phyloP scores from a whole-genome alignment of 2,113 vertebrate genomes.

The Helogale parvula region DNA sequence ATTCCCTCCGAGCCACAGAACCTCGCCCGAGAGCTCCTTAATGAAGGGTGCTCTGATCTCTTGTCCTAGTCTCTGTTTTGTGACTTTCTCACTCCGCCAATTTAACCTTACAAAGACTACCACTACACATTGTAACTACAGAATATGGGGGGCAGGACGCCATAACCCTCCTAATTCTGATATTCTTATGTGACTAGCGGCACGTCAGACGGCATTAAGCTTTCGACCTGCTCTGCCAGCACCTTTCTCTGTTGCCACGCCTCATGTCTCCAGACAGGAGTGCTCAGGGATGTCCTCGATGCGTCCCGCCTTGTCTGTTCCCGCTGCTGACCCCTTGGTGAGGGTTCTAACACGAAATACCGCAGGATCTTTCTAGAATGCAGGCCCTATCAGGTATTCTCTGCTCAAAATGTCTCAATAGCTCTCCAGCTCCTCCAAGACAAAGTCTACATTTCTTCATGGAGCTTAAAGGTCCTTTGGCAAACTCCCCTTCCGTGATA shows the following conservation, averaged over 20 bases:
- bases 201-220: neutral
- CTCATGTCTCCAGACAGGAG: neutral
- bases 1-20: too few species aligned
- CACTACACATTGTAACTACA: neutral
- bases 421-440: neutral
- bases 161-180: neutral
- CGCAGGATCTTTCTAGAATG: neutral
- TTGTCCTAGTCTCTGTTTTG: too few species aligned
- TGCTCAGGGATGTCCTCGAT: neutral
- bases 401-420: neutral
- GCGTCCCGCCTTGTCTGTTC: neutral
- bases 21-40: too few species aligned
- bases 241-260: neutral
- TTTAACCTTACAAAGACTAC: neutral
- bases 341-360: neutral
- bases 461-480: neutral
- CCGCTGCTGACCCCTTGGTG: neutral
- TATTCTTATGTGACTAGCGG: neutral
- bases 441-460: neutral
- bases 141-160: neutral
- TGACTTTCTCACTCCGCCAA: too few species aligned
- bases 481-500: accelerated
- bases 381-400: neutral
- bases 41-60: too few species aligned
- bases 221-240: neutral